Conservation (phyloP, 2,797 vertebrate species). For the Eulemur rubriventer region DNA sequence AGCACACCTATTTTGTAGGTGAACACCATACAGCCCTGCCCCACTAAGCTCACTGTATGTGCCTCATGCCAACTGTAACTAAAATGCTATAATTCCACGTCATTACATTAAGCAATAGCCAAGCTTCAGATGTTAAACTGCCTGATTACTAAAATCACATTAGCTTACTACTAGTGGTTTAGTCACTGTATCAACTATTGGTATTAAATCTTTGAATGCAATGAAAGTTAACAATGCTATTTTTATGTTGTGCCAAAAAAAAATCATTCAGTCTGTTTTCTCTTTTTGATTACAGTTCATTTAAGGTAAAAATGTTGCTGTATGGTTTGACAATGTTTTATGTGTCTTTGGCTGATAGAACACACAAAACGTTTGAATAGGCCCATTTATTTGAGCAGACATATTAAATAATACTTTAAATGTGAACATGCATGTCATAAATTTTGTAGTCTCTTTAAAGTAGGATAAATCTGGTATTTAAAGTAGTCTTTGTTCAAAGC, state of each 20-base stretch:
- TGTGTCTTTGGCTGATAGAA: conserved; percentile 84
- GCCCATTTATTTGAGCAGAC: conserved; percentile 85
- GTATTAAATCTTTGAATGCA: conserved; percentile 79
- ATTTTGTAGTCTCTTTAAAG: conserved; percentile 85
- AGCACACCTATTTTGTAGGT: conserved; percentile 20
- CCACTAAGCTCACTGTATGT: background rate
- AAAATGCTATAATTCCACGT: conserved; percentile 60
- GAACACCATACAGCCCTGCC: background rate
- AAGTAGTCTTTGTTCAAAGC: conserved; percentile 85
- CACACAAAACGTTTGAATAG: conserved; percentile 85
- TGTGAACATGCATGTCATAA: conserved; percentile 84
- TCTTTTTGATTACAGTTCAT: conserved; percentile 84
- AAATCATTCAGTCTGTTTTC: conserved; percentile 80
- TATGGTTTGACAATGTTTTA: conserved; percentile 83
- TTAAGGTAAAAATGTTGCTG: conserved; percentile 82
- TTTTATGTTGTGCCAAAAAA: conserved; percentile 78
- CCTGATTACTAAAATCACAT: conserved; percentile 65
- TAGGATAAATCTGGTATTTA: conserved; percentile 85
- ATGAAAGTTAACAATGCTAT: conserved; percentile 82
- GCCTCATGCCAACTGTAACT: background rate
- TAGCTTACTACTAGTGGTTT: conserved; percentile 55
- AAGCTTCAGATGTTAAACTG: conserved; percentile 50
- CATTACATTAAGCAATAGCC: conserved; percentile 62
- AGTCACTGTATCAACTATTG: conserved; percentile 71
- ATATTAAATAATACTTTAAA: conserved; percentile 87